These are phyloP conservation scores for Flexamia atlantica DNA, from an alignment of 2,888 invertebrate species.

Conservation along the genomic window DNA sequence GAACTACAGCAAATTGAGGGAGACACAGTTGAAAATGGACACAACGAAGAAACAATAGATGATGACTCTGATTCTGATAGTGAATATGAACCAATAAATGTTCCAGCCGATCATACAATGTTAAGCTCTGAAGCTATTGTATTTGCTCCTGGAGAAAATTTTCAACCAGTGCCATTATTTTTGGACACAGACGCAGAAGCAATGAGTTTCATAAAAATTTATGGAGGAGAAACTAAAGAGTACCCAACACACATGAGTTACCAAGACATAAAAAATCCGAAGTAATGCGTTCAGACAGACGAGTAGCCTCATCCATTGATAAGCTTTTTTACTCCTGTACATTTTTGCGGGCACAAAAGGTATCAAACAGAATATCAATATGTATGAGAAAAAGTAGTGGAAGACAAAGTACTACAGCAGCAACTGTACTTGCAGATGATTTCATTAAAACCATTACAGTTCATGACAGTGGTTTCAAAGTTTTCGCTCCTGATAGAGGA, in stretches of 20 bases:
- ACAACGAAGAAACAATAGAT: background rate
- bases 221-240: conserved; percentile 54
- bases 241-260: conserved; percentile 52
- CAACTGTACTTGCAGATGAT: conserved; percentile 1
- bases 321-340: background rate
- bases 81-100: conserved; percentile 50
- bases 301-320: conserved; percentile 5
- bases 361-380: conserved; percentile 15
- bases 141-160: conserved; percentile 61
- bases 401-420: conserved; percentile 3
- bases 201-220: conserved; percentile 62
- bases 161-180: conserved; percentile 58
- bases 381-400: conserved; percentile 58
- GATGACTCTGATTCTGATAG: conserved; percentile 22
- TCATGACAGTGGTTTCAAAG: conserved; percentile 39
- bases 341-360: conserved; percentile 1
- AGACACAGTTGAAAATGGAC: background rate
- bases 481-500: conserved; percentile 52
- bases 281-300: conserved; percentile 55
- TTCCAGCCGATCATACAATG: conserved; percentile 18
- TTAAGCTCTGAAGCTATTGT: conserved; percentile 45
- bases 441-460: background rate
- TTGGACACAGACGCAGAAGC: conserved; percentile 52
- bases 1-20: background rate
- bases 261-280: conserved; percentile 60